These are phyloP conservation scores for Pocillopora grandis DNA, from an alignment of 92 coral and sea anemone genomes.

Conservation along the genomic window DNA sequence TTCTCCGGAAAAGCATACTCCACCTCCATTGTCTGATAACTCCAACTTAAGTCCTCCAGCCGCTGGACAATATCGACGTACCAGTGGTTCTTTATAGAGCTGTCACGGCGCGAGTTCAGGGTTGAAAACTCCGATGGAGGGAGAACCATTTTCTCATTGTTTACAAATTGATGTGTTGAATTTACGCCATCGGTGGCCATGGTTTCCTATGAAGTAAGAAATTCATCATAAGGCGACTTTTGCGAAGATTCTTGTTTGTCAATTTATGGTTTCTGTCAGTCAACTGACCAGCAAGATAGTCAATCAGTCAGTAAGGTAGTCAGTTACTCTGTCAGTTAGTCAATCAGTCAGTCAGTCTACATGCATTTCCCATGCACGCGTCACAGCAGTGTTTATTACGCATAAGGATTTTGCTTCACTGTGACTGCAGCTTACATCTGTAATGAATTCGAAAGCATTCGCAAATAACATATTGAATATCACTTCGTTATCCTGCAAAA, in stretches of 20 bases:
- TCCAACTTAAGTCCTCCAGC: conserved; percentile 76
- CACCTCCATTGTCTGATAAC: conserved; percentile 57
- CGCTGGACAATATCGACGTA: conserved; percentile 71
- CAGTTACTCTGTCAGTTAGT: too few species aligned
- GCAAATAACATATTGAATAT: too few species aligned
- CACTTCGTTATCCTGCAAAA: too few species aligned
- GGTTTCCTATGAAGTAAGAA: conserved; percentile 1
- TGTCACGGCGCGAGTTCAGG: neutral
- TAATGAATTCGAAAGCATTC: too few species aligned
- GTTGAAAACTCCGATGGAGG: neutral
- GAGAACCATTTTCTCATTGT: neutral
- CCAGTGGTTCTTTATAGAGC: conserved; percentile 69
- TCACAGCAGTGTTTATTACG: too few species aligned
- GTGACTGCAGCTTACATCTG: too few species aligned
- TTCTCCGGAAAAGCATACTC: conserved; percentile 70
- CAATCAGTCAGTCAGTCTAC: too few species aligned
- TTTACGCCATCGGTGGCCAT: neutral
- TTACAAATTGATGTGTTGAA: neutral
- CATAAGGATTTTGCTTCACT: too few species aligned
- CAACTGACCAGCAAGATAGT: too few species aligned
- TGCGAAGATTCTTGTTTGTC: neutral
- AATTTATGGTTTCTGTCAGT: too few species aligned
- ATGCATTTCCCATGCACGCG: too few species aligned
- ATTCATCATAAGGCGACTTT: neutral
- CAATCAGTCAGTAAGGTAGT: too few species aligned